Conservation (phyloP, 1,140 invertebrate genomes). For the Steinernema khuongi region DNA sequence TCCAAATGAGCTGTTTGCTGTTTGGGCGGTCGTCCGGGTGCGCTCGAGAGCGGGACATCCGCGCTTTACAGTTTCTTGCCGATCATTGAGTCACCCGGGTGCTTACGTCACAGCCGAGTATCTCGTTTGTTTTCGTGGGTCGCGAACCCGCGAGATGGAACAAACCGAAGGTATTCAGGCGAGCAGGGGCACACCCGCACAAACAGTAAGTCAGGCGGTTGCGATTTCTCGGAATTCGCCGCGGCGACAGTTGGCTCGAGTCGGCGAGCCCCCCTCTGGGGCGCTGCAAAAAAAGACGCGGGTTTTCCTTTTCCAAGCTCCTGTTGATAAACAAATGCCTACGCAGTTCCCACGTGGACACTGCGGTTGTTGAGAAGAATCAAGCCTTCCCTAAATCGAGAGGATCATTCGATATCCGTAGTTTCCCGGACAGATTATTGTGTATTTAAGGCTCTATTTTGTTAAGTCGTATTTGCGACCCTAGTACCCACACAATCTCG, state of each 20-base stretch:
- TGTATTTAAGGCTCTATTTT: no score
- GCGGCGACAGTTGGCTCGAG: background rate
- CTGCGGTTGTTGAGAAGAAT: no score
- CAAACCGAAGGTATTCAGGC: background rate
- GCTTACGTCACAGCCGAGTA: slow-evolving; percentile 5
- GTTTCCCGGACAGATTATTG: no score
- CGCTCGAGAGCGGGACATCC: background rate
- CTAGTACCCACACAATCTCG: no score
- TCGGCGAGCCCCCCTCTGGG: background rate
- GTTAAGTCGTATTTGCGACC: no score
- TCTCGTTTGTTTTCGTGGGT: slow-evolving; percentile 11
- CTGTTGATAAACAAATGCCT: no score
- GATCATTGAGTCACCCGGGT: background rate
- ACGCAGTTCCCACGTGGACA: no score
- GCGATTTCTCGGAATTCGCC: slow-evolving; percentile 9
- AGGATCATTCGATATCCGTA: no score
- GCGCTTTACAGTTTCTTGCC: background rate
- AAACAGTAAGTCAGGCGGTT: background rate
- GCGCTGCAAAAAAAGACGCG: background rate
- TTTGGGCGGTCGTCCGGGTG: background rate
- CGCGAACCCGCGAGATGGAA: background rate
- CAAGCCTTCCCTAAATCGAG: no score
- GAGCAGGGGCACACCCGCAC: background rate
- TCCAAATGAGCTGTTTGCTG: background rate
- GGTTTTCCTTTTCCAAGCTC: background rate